These are phyloP conservation scores for Herpailurus yagouaroundi DNA, from an alignment of 2,113 vertebrate species.

Conservation along the genomic window DNA sequence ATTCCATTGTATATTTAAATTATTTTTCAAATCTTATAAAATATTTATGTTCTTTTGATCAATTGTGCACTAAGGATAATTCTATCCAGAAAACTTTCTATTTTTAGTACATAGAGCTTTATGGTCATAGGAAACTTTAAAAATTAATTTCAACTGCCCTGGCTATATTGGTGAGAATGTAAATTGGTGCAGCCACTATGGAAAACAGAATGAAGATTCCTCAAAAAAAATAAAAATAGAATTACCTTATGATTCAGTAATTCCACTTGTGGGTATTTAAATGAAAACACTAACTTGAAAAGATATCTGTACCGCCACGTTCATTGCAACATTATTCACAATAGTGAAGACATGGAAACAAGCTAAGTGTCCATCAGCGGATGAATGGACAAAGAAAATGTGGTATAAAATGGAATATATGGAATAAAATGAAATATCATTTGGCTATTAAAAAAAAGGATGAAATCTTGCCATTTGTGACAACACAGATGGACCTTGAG, in stretches of 20 bases:
- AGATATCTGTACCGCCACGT: not conserved
- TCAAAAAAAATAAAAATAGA: not conserved
- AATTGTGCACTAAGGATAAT: not conserved
- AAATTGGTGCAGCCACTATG: not conserved
- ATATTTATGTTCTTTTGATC: conserved; percentile 25
- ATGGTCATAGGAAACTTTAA: not conserved
- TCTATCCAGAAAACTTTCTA: not conserved
- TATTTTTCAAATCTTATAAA: conserved; percentile 41
- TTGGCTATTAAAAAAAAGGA: not conserved
- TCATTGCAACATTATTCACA: not conserved
- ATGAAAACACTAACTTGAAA: not conserved
- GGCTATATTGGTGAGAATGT: not conserved
- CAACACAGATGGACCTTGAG: not conserved
- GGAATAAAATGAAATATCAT: not conserved
- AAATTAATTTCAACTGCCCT: not conserved
- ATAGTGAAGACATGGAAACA: not conserved
- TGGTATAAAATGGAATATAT: not conserved
- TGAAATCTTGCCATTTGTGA: not conserved
- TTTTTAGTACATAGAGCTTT: not conserved
- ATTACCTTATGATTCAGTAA: not conserved
- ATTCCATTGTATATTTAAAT: not conserved
- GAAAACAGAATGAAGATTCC: not conserved
- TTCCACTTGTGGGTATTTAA: not conserved
- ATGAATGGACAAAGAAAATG: not conserved
- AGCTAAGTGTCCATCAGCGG: not conserved